phyloP scores from a whole-genome alignment of 2,888 invertebrate genomes.

The Cancer borealis region DNA sequence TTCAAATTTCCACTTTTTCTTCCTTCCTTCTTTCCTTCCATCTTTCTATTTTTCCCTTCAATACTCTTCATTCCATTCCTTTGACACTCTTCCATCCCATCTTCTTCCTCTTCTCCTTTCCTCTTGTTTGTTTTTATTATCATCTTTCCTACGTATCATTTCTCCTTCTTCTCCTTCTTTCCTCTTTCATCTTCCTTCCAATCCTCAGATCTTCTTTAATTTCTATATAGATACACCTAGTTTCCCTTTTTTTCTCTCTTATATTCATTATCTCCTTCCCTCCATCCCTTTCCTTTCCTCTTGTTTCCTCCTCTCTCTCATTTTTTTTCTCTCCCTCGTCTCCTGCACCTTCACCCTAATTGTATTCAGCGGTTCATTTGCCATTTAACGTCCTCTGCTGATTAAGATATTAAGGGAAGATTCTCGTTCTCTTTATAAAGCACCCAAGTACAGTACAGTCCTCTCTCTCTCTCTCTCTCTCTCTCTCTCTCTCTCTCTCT shows the following conservation, averaged over 20 bases:
- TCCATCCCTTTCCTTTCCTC: neutral
- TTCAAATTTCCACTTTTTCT: too few relatives aligned
- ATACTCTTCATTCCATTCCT: too few relatives aligned
- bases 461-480: conserved; percentile 7
- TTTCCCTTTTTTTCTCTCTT: too few relatives aligned
- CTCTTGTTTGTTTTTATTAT: too few relatives aligned
- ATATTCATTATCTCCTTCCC: neutral
- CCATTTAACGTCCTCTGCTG: neutral
- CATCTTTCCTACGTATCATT: too few relatives aligned
- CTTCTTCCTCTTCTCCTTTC: too few relatives aligned
- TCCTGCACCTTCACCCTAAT: neutral
- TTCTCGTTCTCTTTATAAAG: neutral
- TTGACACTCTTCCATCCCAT: too few relatives aligned
- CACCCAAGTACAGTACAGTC: neutral
- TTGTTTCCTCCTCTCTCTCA: neutral
- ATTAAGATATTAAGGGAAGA: neutral
- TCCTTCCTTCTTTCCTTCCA: too few relatives aligned
- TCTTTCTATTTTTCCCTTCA: too few relatives aligned
- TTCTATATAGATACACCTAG: too few relatives aligned
- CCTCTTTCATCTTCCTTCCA: neutral
- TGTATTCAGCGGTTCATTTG: neutral
- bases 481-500: conserved; percentile 8
- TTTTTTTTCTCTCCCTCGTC: neutral
- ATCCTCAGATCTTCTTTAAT: too few relatives aligned
- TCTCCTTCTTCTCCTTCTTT: too few relatives aligned